Conservation (phyloP, 2,113 vertebrate genomes). For the Ctenodactylus gundi region DNA sequence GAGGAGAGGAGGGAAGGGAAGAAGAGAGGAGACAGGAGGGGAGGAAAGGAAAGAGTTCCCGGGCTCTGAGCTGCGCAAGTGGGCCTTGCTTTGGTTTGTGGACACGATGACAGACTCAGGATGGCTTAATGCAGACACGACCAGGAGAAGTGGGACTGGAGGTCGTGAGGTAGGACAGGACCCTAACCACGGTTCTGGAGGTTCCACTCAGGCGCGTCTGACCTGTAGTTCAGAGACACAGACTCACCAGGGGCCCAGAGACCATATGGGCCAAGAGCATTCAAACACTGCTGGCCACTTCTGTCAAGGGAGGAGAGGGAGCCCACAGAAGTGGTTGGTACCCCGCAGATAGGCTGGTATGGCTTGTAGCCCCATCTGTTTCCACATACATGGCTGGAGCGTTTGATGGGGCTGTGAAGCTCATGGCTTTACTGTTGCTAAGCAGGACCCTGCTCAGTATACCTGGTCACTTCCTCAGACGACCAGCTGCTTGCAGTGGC, state of each 20-base stretch:
- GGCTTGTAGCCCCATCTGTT: neutral
- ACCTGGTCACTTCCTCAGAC: neutral
- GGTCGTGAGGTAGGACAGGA: neutral
- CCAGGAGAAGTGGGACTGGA: neutral
- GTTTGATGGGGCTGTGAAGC: neutral
- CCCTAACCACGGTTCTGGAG: neutral
- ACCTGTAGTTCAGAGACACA: neutral
- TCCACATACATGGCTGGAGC: neutral
- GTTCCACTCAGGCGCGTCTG: no score
- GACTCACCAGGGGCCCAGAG: neutral
- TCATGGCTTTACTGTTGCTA: neutral
- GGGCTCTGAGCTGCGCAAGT: no score
- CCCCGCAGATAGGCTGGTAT: neutral
- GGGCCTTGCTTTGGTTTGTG: neutral
- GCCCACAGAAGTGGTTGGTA: neutral
- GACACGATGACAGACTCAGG: no score
- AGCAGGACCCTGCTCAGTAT: neutral
- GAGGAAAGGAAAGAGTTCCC: neutral
- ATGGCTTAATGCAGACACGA: neutral
- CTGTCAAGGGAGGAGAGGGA: neutral
- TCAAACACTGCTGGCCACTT: neutral
- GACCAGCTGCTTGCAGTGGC: accelerated
- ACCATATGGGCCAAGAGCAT: neutral
- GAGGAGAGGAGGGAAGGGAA: neutral
- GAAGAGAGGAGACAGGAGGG: no score